Base-by-base conservation (phyloP, 2,888 invertebrate genomes). In the Limnephilus lunatus region DNA sequence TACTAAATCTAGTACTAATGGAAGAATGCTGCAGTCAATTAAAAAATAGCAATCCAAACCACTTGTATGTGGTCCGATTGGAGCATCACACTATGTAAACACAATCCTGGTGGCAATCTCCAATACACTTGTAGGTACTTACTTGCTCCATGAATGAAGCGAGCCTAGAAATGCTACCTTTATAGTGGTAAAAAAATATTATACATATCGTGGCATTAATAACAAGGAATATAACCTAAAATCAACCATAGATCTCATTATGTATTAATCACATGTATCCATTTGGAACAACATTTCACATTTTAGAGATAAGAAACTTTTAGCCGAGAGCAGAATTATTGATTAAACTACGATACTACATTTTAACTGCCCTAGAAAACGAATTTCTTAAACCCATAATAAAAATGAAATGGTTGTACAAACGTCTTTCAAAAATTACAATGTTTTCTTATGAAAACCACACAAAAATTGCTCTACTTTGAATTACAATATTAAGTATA, bases 91-190 rank as follows among this genome's bases (percentile, higher is more conserved):
- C 90, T 91, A 81, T 85, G 39, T 91, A 92, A 93, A 92, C 92
- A 32, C 93, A 93, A 91, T 92, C 92, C 83, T 90, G 48, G 30
- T 90, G 35, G 88, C 83, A 89, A 91, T 68, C 86, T 83, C 39
- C 90, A 92, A 91, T 91, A 85, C 91, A 92, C 89, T 90, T 92
- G 91, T n/a, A n/a, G n/a, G n/a, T 93, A 93, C 93, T 93, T 93
- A 93, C 93, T 93, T 92, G 93, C 92, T 93, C 93, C 93, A 91
- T 85, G 80, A 90, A 93, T 90, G 92, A 93, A 92, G 92, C 91
- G 89, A 89, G 91, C 90, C 91, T 93, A 92, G 91, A 92, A 90
- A 93, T 89, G 81, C 89, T 92, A 92, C 80, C 90, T 85, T 90
- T 44, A 82, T 80, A 86, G 39, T 44, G 44, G 86, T n/a, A 86